Percentiles rank a stretch among this genome's conserved stretches.
Evolutionary conservation across 2,797 vertebrate species (phyloP).

Genomic region (Phyllotis vaccarum): DNA sequence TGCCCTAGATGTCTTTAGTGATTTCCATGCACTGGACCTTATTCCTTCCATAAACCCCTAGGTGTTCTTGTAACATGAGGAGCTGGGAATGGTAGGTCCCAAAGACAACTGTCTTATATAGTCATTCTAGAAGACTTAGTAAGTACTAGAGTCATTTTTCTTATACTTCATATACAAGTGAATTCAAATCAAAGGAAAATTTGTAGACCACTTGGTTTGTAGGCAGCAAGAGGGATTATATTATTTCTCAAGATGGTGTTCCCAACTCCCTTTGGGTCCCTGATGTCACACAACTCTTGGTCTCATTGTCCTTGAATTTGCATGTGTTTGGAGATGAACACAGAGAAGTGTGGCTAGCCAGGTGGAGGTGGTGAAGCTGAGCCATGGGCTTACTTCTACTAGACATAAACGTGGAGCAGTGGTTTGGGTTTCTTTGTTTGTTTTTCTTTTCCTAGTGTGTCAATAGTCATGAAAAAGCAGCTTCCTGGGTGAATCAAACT

Average conservation of each 20-base stretch:
- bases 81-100: background rate
- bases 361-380: background rate
- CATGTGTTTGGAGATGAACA: background rate
- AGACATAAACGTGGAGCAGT: background rate
- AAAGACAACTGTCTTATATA: background rate
- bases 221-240: background rate
- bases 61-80: background rate
- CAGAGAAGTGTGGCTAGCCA: background rate
- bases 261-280: background rate
- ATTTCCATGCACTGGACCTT: background rate
- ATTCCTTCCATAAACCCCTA: background rate
- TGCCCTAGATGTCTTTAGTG: background rate
- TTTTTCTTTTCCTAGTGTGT: background rate
- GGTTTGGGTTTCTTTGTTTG: background rate
- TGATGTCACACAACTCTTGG: background rate
- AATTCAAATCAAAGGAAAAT: slow-evolving; percentile 17
- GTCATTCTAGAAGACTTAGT: background rate
- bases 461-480: background rate
- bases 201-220: background rate
- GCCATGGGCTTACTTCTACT: background rate
- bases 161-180: background rate
- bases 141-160: background rate
- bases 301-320: background rate
- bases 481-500: background rate
- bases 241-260: background rate